A percentile compares a stretch with the other conserved stretches of the same genome.
These are phyloP conservation scores for Eupithecia subumbrata DNA, from an alignment of 2,888 invertebrate genomes.

Conservation along the genomic window DNA sequence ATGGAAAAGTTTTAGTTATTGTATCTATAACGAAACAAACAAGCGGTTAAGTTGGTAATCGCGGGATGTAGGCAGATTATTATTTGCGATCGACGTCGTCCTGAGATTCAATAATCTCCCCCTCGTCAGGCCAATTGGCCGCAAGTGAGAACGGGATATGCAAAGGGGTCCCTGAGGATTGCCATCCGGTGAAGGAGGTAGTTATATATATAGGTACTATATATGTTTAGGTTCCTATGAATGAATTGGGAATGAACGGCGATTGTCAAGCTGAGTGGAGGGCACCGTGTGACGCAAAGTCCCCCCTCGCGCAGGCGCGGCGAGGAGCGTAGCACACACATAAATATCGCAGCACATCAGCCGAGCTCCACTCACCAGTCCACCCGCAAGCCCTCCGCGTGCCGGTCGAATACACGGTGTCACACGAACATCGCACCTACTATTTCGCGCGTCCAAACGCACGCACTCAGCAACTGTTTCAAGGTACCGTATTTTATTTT, in stretches of 20 bases:
- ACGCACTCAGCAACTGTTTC: constrained; percentile 47
- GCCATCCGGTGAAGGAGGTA: constrained; percentile 15
- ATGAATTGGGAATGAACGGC: constrained; percentile 55
- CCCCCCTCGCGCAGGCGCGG: constrained; percentile 75
- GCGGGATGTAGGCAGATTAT: not conserved
- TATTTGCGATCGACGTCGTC: constrained; percentile 5
- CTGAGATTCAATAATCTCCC: constrained; percentile 25
- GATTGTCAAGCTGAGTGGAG: constrained; percentile 40
- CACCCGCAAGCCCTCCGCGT: constrained; percentile 65
- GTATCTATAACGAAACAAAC: not conserved
- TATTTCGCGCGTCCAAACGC: constrained; percentile 55
- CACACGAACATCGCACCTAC: constrained; percentile 49
- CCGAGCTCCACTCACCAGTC: constrained; percentile 78
- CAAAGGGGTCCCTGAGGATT: constrained; percentile 18
- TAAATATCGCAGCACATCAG: constrained; percentile 70
- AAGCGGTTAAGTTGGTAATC: not conserved
- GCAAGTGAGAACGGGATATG: constrained; percentile 11
- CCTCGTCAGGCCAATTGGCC: constrained; percentile 24
- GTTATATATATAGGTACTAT: not conserved
- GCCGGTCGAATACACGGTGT: constrained; percentile 57
- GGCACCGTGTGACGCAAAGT: constrained; percentile 51
- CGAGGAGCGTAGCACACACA: constrained; percentile 78
- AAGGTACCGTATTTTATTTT: constrained; percentile 57
- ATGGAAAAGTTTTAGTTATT: not conserved
- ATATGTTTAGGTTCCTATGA: constrained; percentile 35